Evolutionary conservation across 1,140 invertebrate genomes (phyloP), one percentile per base, ranked within the genome.

Genomic region (Ceratina japonica): DNA sequence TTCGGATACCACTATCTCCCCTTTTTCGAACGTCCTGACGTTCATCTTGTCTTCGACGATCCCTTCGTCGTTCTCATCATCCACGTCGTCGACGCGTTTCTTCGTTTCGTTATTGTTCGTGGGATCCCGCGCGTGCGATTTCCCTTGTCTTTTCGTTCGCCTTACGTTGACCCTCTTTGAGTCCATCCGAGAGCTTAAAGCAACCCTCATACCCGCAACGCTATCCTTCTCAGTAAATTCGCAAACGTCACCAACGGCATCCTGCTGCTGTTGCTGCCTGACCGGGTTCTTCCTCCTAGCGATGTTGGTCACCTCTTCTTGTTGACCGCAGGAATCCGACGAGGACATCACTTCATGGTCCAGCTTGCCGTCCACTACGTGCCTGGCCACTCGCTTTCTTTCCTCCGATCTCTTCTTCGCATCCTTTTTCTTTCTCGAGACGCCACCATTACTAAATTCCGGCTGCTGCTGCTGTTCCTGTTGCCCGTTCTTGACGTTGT

Each of bases 151-250:
- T 71, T 74, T 84, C 52, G 63, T 61, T 75, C 84, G 79, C 66
- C 75, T 82, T 69, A 51, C 62, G 31, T 84, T 80, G 63, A 77
- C 78, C 61, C 70, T 83, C 66, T 85, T 87, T 54, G 83, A 83
- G 58, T 81, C 79, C 56, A 88, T 90, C 90, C 91, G 91, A 91
- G 91, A 90, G 66, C 84, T 92, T 91, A 80, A 73, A 88, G 92
- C 92, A 93, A 93, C 91, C 92, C 92, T 93, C 92, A 92, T 84
- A 89, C 91, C 90, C 87, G 80, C 91, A 91, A 88, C 88, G 86
- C 92, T 92, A 92, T 92, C 92, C 77, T 89, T 85, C 81, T 88
- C 86, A 82, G 86, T 87, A 82, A 91, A 90, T 90, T 92, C 88
- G 90, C 91, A 90, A 89, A 85, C 79, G 65, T 85, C 86, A 86